Conservation (phyloP, 2,113 vertebrate genomes). For the Coryphaenoides rupestris region DNA sequence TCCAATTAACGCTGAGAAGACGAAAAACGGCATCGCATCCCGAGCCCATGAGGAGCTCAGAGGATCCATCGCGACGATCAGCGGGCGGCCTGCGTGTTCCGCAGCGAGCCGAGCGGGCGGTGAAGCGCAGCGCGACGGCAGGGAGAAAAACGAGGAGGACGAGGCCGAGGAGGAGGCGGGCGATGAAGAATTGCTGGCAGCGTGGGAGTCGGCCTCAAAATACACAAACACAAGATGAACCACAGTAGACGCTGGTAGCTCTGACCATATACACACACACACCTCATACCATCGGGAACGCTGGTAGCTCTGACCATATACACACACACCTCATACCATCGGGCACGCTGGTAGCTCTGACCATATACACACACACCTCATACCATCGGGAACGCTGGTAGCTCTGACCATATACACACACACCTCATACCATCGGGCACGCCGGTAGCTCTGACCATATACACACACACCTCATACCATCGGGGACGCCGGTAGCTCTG, state of each 20-base stretch:
- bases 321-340: too few relatives aligned
- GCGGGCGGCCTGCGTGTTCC: conserved; percentile 21
- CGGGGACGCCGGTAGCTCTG: too few relatives aligned
- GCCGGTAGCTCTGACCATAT: too few relatives aligned
- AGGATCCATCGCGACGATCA: conserved; percentile 75
- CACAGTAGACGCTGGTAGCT: neutral
- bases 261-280: neutral
- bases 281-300: neutral
- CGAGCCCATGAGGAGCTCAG: conserved; percentile 76
- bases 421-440: too few relatives aligned
- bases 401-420: too few relatives aligned
- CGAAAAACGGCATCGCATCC: conserved; percentile 55
- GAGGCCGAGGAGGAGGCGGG: conserved; percentile 4
- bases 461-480: too few relatives aligned
- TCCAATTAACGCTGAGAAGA: too few relatives aligned
- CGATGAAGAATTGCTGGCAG: conserved; percentile 37
- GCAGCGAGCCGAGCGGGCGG: conserved; percentile 14
- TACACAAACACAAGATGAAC: neutral
- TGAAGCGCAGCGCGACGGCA: neutral
- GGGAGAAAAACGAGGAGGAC: conserved; percentile 18
- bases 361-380: neutral
- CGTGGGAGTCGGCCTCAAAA: conserved; percentile 37
- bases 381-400: too few relatives aligned
- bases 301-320: too few relatives aligned
- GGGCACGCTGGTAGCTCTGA: too few relatives aligned